These are phyloP conservation scores for Eucidaris tribuloides DNA, from an alignment of 35 echinoderm and acorn worm species.

Conservation along the genomic window DNA sequence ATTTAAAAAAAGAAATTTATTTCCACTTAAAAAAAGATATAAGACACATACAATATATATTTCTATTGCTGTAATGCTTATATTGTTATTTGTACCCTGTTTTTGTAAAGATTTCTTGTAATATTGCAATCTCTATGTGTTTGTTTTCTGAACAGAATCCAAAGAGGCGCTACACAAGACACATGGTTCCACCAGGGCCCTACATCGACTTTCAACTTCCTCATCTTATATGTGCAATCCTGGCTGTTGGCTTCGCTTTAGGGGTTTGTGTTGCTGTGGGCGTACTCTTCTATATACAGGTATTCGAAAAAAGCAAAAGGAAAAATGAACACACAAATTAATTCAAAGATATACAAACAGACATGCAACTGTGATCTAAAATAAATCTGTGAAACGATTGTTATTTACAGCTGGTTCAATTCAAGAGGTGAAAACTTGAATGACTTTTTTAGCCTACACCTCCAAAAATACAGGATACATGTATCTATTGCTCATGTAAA, in stretches of 20 bases:
- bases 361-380: too few species aligned
- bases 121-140: not conserved
- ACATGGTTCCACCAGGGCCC: not conserved
- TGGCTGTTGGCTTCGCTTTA: constrained; percentile 76
- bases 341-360: not conserved
- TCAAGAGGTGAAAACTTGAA: too few species aligned
- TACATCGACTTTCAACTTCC: constrained; percentile 32
- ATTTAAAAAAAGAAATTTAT: too few species aligned
- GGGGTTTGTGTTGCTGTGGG: constrained; percentile 81
- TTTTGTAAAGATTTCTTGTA: not conserved
- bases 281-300: constrained; percentile 85
- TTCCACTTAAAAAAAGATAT: not conserved
- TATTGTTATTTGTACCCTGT: not conserved
- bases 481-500: too few species aligned
- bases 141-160: not conserved
- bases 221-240: constrained; percentile 72
- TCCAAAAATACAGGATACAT: too few species aligned
- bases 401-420: not conserved
- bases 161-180: not conserved
- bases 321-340: not conserved
- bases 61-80: not conserved
- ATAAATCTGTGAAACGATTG: not conserved
- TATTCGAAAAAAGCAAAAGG: not conserved
- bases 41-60: not conserved
- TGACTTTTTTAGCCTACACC: too few species aligned